Conservation (phyloP, 1,140 invertebrate genomes). For the Ceratitis capitata region DNA sequence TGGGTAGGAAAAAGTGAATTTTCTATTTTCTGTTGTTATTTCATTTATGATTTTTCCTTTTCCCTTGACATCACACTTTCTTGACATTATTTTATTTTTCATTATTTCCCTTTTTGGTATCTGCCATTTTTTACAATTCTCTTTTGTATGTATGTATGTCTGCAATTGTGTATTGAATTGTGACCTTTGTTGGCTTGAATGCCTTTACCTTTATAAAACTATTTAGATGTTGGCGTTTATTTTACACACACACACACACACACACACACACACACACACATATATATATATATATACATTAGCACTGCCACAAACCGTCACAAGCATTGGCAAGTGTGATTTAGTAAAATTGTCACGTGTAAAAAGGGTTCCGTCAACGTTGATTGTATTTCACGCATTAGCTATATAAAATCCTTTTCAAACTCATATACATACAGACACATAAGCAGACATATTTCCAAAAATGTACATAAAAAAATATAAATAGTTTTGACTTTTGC, state of each 20-base stretch:
- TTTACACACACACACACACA: too few relatives aligned
- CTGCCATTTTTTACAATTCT: not conserved
- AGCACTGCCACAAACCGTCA: too few relatives aligned
- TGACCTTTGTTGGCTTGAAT: not conserved
- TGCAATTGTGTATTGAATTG: not conserved
- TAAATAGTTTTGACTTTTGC: not conserved
- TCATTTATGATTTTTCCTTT: not conserved
- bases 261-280: too few relatives aligned
- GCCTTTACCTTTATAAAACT: constrained; percentile 18
- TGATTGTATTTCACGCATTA: not conserved
- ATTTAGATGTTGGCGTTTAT: not conserved
- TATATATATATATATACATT: not conserved
- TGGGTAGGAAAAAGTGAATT: too few relatives aligned
- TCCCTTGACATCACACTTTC: not conserved
- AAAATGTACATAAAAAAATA: too few relatives aligned
- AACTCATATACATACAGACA: too few relatives aligned
- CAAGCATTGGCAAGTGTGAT: not conserved
- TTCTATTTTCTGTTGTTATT: not conserved
- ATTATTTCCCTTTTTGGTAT: not conserved
- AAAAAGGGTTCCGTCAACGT: constrained; percentile 39
- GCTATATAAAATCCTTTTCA: not conserved
- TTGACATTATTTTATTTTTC: not conserved
- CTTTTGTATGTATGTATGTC: not conserved
- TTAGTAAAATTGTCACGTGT: constrained; percentile 42
- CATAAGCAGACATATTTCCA: too few relatives aligned